These are phyloP conservation scores for Drosophila pruinosa DNA, from an alignment of 1,140 invertebrate genomes.

Conservation along the genomic window DNA sequence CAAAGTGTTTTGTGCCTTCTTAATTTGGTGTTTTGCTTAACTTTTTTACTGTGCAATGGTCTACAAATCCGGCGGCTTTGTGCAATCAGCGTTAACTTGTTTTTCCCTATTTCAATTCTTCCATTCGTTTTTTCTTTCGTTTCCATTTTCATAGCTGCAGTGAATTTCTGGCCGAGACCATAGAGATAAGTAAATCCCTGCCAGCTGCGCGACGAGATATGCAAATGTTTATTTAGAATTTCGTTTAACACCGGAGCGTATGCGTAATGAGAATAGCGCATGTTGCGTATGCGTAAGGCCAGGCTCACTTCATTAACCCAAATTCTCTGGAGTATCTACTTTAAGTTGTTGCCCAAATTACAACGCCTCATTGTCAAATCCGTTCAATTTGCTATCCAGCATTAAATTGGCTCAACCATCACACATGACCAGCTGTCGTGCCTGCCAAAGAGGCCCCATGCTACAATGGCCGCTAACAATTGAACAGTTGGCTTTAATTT, in stretches of 20 bases:
- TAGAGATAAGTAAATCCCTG: conserved; percentile 46
- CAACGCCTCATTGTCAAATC: not conserved
- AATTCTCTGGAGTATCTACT: not conserved
- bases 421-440: no score
- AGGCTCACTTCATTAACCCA: conserved; percentile 62
- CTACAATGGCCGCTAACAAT: no score
- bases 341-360: not conserved
- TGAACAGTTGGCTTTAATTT: not conserved
- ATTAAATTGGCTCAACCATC: not conserved
- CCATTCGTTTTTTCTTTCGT: conserved; percentile 3
- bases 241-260: conserved; percentile 28
- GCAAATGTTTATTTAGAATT: conserved; percentile 75
- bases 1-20: conserved; percentile 36
- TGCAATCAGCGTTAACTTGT: conserved; percentile 80
- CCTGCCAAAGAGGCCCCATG: no score
- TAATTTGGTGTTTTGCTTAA: conserved; percentile 78
- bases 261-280: conserved; percentile 23
- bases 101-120: conserved; percentile 71
- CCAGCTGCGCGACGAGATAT: conserved; percentile 50
- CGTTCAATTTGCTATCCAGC: not conserved
- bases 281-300: conserved; percentile 47
- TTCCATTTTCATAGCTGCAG: conserved; percentile 15
- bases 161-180: not conserved
- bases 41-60: conserved; percentile 71
- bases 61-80: conserved; percentile 75